phyloP scores from a whole-genome alignment of 2,113 vertebrate genomes.

The Aythya baeri region DNA sequence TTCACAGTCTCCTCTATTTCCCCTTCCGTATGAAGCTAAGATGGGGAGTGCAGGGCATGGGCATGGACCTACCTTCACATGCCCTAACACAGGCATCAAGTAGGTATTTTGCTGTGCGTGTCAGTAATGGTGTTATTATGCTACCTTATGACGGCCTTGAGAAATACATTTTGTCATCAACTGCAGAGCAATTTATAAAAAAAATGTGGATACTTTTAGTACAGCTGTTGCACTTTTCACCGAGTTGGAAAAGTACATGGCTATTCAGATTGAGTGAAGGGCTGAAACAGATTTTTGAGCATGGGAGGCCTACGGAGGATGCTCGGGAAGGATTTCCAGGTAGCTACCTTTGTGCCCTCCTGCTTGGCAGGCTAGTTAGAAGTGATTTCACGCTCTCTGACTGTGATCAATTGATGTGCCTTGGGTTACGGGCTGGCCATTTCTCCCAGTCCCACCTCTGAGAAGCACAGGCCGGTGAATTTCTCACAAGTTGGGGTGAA shows the following conservation, averaged over 20 bases:
- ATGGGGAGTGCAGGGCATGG: background rate
- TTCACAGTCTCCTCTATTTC: conserved; percentile 17
- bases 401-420: background rate
- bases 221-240: background rate
- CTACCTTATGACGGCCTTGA: background rate
- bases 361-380: background rate
- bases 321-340: background rate
- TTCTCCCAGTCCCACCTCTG: conserved; percentile 29
- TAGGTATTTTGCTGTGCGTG: background rate
- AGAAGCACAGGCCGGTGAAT: background rate
- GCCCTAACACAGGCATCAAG: background rate
- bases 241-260: background rate
- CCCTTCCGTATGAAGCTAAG: background rate
- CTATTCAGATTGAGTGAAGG: background rate
- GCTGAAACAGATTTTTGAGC: background rate
- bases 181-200: background rate
- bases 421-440: background rate
- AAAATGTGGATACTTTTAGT: background rate
- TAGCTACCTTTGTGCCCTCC: background rate
- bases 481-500: conserved; percentile 27
- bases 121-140: background rate
- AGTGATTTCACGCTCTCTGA: background rate
- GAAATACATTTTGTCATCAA: background rate
- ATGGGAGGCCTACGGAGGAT: background rate
- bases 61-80: background rate